Base-by-base conservation (phyloP, 2,113 vertebrate genomes). In the Tenrec ecaudatus region DNA sequence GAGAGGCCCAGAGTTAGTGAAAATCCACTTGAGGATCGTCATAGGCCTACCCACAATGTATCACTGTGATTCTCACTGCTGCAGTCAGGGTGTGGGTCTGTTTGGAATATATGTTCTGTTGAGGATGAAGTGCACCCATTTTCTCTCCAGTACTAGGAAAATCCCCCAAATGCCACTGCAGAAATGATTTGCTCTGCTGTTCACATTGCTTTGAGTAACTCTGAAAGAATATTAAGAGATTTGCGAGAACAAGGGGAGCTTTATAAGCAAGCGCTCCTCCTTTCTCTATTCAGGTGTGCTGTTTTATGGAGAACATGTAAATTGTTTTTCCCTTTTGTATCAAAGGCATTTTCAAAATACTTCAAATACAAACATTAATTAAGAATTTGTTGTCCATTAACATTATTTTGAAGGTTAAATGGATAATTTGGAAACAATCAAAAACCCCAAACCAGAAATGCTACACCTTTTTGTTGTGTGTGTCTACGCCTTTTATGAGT, bases 71-170 rank as follows among this genome's bases (percentile, higher is more conserved):
- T 83, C 43, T 96, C 11, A 0, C 10, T 90, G 40, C 77, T 91
- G 77, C 40, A 66, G 3, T 40, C 84, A 87, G 81, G 2, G 23
- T 82, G 88, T 53, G 75, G 82, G 3, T 62, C 33, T 60, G 75
- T 38, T 66, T 1, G 2, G 2, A 82, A 86, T 36, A 62, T 69
- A 17, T 27, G 40, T 62, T 8, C 9, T 0, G 1, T 75, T 93
- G 75, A 93, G 27, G 40, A 82, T n/a, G n/a, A 83, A 86, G 19
- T 22, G 20, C 36, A 40, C 64, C 6, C 0, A 2, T 4, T 58
- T 94, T 88, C 3, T 77, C 0, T 40, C 31, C 43, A 20, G 19
- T 76, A 62, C 43, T 86, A 97, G 38, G 92, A 15, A 23, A 79
- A 25, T 33, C 62, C 82, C 23, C 20, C 33, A 77, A 43, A 20